Percentiles rank a stretch among this genome's conserved stretches.
These are phyloP conservation scores for Nothoprocta pentlandii DNA, from an alignment of 2,113 vertebrate species.

Conservation along the genomic window DNA sequence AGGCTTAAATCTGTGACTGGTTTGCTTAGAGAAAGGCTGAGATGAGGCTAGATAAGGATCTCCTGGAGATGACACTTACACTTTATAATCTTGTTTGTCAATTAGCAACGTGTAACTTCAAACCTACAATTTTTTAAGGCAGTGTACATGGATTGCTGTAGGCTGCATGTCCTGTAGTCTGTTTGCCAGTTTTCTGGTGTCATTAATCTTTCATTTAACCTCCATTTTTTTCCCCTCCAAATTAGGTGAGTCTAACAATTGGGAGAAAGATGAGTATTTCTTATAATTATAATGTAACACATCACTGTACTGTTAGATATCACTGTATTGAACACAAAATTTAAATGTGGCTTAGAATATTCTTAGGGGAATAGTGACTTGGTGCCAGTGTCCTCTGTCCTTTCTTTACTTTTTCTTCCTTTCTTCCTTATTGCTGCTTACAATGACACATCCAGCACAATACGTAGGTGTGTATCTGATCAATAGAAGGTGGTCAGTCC, in stretches of 20 bases:
- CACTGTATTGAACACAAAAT: not conserved
- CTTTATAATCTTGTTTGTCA: not conserved
- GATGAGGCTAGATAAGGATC: not conserved
- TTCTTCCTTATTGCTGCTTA: not conserved
- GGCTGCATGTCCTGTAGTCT: not conserved
- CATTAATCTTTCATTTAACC: not conserved
- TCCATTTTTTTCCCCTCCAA: not conserved
- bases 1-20: not conserved
- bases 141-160: not conserved
- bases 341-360: not conserved
- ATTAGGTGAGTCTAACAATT: not conserved
- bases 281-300: not conserved
- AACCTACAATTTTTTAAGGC: not conserved
- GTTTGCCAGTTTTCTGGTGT: not conserved
- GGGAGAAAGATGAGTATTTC: not conserved
- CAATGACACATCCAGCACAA: not conserved
- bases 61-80: not conserved
- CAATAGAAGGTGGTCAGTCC: not conserved
- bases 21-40: not conserved
- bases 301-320: not conserved
- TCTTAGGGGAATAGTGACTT: not conserved
- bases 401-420: not conserved
- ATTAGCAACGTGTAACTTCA: not conserved
- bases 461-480: not conserved
- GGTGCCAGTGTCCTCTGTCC: not conserved